phyloP scores from a whole-genome alignment of 1,140 invertebrate species.

The Neocloeon triangulifer region DNA sequence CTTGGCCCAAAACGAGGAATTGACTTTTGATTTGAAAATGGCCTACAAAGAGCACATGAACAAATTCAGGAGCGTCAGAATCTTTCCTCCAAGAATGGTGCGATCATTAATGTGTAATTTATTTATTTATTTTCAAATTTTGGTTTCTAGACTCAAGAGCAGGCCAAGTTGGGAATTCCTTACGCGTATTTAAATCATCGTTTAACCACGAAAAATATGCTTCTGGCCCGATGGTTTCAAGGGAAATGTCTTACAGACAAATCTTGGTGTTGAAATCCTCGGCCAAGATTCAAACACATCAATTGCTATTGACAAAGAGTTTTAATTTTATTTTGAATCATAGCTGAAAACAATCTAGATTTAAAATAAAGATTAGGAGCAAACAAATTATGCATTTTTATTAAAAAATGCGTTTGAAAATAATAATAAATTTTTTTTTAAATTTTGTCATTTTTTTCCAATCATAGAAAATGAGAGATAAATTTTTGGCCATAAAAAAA shows the following conservation, averaged over 20 bases:
- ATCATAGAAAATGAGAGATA: no score
- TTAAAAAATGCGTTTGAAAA: no score
- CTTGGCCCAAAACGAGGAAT: constrained; percentile 33
- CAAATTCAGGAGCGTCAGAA: constrained; percentile 48
- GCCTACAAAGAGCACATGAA: constrained; percentile 61
- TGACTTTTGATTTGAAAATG: constrained; percentile 29
- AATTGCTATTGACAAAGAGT: no score
- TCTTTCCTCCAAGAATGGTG: constrained; percentile 59
- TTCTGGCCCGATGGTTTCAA: constrained; percentile 56
- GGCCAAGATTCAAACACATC: no score
- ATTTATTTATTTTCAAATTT: constrained; percentile 4
- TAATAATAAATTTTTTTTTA: no score
- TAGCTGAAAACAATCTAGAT: no score
- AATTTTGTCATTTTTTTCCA: no score
- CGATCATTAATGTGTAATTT: constrained; percentile 11
- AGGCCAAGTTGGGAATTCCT: constrained; percentile 15
- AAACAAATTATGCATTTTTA: no score
- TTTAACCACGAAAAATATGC: constrained; percentile 33
- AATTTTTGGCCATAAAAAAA: no score
- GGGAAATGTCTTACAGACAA: constrained; percentile 54
- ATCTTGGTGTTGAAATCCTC: constrained; percentile 56
- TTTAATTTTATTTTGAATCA: no score
- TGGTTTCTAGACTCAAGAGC: constrained; percentile 19
- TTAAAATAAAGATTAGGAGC: no score
- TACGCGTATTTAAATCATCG: constrained; percentile 25